These are phyloP conservation scores for Ptiloglossa arizonensis DNA, from an alignment of 1,140 invertebrate species.

Conservation along the genomic window DNA sequence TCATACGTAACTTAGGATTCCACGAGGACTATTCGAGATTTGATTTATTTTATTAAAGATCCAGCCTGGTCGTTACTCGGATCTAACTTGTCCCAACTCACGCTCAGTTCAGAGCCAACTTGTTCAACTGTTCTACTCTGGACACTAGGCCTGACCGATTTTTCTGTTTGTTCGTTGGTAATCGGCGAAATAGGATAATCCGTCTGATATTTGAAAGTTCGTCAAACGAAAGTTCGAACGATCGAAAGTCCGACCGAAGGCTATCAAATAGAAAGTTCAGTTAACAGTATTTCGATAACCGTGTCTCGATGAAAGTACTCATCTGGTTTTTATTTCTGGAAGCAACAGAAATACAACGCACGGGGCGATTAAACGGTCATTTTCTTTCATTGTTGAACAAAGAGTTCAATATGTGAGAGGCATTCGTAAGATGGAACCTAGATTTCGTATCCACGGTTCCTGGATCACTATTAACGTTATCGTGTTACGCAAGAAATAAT, in stretches of 20 bases:
- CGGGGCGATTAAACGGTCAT: background rate
- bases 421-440: background rate
- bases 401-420: too few relatives aligned
- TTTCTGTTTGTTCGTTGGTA: background rate
- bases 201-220: slow-evolving; percentile 36
- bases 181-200: background rate
- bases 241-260: slow-evolving; percentile 30
- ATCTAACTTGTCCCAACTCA: too few relatives aligned
- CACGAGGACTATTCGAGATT: too few relatives aligned
- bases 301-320: slow-evolving; percentile 6
- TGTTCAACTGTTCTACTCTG: too few relatives aligned
- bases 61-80: too few relatives aligned
- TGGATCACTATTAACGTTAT: background rate
- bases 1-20: too few relatives aligned
- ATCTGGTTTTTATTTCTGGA: background rate
- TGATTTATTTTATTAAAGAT: too few relatives aligned
- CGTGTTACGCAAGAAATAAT: background rate
- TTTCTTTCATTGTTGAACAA: background rate
- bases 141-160: too few relatives aligned
- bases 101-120: too few relatives aligned
- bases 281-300: slow-evolving; percentile 48
- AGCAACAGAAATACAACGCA: background rate
- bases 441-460: too few relatives aligned
- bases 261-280: slow-evolving; percentile 43
- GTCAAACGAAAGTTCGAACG: slow-evolving; percentile 25